phyloP scores from a whole-genome alignment of 2,113 vertebrate genomes.

The Pygoscelis antarcticus region DNA sequence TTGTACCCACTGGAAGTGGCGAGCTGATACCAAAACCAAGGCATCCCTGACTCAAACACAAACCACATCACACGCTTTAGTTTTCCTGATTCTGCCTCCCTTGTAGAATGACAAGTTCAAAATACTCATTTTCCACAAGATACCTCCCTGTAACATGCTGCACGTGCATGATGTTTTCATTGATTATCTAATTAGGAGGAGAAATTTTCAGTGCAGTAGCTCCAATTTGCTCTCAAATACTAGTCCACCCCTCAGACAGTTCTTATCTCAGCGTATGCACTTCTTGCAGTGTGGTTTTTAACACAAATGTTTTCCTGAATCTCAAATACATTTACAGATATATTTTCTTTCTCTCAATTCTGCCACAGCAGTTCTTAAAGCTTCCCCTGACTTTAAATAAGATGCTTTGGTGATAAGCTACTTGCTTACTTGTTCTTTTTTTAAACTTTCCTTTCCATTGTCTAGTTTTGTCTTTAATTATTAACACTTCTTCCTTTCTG shows the following conservation, averaged over 20 bases:
- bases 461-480: slow-evolving; percentile 56
- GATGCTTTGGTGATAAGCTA: not conserved
- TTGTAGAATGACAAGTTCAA: not conserved
- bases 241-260: not conserved
- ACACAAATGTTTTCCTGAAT: not conserved
- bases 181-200: not conserved
- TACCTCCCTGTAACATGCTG: not conserved
- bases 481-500: slow-evolving; percentile 59
- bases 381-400: not conserved
- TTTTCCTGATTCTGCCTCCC: not conserved
- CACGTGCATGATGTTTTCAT: accelerated
- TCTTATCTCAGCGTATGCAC: not conserved
- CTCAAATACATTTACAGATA: not conserved
- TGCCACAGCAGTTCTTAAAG: not conserved
- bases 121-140: not conserved
- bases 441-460: slow-evolving; percentile 55
- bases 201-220: not conserved
- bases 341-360: not conserved
- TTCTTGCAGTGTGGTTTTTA: not conserved
- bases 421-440: slow-evolving; percentile 43
- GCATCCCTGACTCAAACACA: not conserved
- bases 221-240: not conserved
- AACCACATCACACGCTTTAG: not conserved
- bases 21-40: not conserved
- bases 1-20: accelerated